Evolutionary conservation across 2,113 vertebrate species (phyloP).

Genomic region (Zosterops lateralis): DNA sequence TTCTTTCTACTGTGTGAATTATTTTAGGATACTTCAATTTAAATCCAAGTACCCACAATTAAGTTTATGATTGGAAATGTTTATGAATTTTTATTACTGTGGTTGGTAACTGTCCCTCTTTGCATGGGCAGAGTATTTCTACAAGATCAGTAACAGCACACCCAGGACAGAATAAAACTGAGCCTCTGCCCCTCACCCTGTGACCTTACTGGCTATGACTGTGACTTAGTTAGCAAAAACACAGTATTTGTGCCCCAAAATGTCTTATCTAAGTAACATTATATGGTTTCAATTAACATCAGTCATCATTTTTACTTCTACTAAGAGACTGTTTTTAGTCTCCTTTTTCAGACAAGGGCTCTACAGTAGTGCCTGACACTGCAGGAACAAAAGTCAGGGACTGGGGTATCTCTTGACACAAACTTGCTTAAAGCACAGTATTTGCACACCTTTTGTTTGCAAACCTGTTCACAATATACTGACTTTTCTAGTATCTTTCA

Average conservation of each 20-base stretch:
- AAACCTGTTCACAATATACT: not conserved
- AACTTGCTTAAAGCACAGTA: not conserved
- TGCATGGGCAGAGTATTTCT: not conserved
- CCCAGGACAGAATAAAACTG: not conserved
- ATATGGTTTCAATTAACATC: slow-evolving; percentile 8
- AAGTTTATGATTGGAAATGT: not conserved
- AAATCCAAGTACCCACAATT: not conserved
- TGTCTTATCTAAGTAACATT: slow-evolving; percentile 23
- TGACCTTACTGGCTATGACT: not conserved
- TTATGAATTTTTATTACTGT: not conserved
- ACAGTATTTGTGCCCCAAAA: not conserved
- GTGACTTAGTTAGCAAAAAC: not conserved
- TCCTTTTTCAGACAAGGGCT: not conserved
- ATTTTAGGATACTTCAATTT: not conserved
- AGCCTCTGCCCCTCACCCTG: not conserved
- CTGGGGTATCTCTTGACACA: not conserved
- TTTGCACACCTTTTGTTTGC: not conserved
- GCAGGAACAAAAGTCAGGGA: not conserved
- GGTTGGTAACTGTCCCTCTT: not conserved
- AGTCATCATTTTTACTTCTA: slow-evolving; percentile 1
- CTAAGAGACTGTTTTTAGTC: not conserved
- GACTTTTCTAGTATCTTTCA: not conserved
- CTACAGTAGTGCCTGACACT: not conserved
- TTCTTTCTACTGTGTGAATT: not conserved
- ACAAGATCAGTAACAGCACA: not conserved